Percentiles rank a stretch among this genome's conserved stretches.
Conservation (phyloP, 1,140 invertebrate genomes). For the Dendrolimus punctatus region DNA sequence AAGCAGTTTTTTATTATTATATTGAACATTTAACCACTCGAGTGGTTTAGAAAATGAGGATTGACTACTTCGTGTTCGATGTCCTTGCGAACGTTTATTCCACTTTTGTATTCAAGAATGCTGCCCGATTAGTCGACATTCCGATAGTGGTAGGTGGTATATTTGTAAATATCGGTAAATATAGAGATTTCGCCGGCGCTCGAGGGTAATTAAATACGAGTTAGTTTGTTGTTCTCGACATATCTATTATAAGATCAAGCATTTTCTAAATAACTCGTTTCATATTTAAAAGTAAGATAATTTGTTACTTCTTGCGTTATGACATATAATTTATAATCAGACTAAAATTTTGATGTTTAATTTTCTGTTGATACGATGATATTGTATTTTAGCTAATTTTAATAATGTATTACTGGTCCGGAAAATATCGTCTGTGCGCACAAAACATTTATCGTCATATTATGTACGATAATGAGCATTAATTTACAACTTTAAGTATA, state of each 20-base stretch:
- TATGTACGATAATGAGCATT: too few relatives aligned
- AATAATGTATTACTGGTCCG: too few relatives aligned
- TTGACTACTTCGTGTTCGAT: slow-evolving; percentile 23
- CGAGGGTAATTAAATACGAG: slow-evolving; percentile 19
- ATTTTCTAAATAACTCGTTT: neutral
- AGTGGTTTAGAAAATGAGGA: slow-evolving; percentile 10
- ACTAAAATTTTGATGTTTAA: too few relatives aligned
- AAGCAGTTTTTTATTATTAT: slow-evolving; percentile 4
- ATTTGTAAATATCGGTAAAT: slow-evolving; percentile 49
- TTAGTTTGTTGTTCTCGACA: slow-evolving; percentile 9
- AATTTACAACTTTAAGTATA: too few relatives aligned
- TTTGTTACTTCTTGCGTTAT: too few relatives aligned
- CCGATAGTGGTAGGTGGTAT: slow-evolving; percentile 46
- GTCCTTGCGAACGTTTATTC: slow-evolving; percentile 51
- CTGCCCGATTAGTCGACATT: slow-evolving; percentile 60
- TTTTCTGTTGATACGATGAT: too few relatives aligned
- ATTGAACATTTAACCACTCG: slow-evolving; percentile 1
- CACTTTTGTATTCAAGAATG: slow-evolving; percentile 62
- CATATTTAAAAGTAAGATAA: too few relatives aligned
- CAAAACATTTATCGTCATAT: too few relatives aligned
- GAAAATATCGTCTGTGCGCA: too few relatives aligned
- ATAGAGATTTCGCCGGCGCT: slow-evolving; percentile 38
- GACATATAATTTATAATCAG: too few relatives aligned
- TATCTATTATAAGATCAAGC: slow-evolving; percentile 6
- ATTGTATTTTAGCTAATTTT: too few relatives aligned